Evolutionary conservation across 2,888 invertebrate genomes (phyloP), one percentile per base, ranked within the genome.

Genomic region (Melanargia galathea): DNA sequence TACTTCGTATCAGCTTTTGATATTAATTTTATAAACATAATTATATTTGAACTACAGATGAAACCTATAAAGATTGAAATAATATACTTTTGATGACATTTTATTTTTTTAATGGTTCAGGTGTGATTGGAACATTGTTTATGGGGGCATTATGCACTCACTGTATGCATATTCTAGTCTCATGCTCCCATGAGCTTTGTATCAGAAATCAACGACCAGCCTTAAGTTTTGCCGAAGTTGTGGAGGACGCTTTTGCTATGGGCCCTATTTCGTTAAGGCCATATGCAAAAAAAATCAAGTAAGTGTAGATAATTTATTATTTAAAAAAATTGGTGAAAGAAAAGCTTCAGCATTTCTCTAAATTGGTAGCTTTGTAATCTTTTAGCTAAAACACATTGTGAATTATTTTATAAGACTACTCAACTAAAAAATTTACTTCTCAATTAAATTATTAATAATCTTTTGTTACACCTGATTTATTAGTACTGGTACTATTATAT

Each of bases 101-200:
- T 16, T 49, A 16, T 49, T 26, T 2, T 49, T 30, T 49, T 26
- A 26, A 49, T 40, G 38, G 56, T 59, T 56, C 94, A 78, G 97
- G 97, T 70, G 93, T 96, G 24, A 92, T 96, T 74, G 96, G 97
- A 4, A 95, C 97, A 1, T 84, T 97, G 62, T 75, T 96, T 13
- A 95, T 98, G 93, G 98, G 97, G 13, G 89, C 93, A n/a, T 93
- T 98, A 71, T 97, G 97, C 82, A 96, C 97, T 13, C 97, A 98
- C 83, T 98, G 98, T 85, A 98, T 97, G 97, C 97, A 97, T 80
- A 94, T 96, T 86, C 88, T 96, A 79, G 95, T 94, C 20, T 90
- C 91, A 63, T 95, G 96, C 81, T 93, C 96, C 10, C 95, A 95
- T 77, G 96, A 96, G 75, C 84, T 96, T 10, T 95, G 96, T 79